phyloP scores from a whole-genome alignment of 2,797 vertebrate genomes.

The Acanthurus lineatus region DNA sequence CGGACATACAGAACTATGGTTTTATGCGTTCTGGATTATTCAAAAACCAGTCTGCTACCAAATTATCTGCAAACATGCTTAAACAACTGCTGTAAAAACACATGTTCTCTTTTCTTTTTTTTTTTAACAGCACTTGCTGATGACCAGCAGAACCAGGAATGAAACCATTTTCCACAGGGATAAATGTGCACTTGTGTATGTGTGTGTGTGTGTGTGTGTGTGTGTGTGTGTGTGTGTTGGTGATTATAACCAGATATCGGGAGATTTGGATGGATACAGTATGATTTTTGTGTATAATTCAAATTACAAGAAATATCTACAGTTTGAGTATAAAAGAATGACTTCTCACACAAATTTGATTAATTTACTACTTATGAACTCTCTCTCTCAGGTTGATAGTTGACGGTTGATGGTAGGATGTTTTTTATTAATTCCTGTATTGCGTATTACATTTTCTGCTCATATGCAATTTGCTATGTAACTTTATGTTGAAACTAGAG shows the following conservation, averaged over 20 bases:
- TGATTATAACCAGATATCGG: conserved; percentile 5
- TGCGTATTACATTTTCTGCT: too few relatives aligned
- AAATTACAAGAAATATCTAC: not conserved
- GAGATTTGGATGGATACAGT: not conserved
- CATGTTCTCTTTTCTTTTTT: not conserved
- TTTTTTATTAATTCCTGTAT: too few relatives aligned
- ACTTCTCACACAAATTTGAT: not conserved
- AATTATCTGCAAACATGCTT: conserved; percentile 23
- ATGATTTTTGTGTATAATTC: not conserved
- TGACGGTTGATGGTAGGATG: too few relatives aligned
- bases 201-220: not conserved
- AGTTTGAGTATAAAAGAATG: not conserved
- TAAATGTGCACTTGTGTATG: not conserved
- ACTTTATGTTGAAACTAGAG: too few relatives aligned
- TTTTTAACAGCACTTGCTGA: not conserved
- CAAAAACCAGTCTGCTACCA: conserved; percentile 39
- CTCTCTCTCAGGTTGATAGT: not conserved
- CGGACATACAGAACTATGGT: conserved; percentile 49
- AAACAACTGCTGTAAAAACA: conserved; percentile 38
- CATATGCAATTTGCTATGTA: too few relatives aligned
- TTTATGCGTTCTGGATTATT: conserved; percentile 52
- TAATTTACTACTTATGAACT: not conserved
- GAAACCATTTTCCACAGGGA: not conserved
- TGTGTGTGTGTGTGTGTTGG: not conserved
- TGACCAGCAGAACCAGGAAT: conserved; percentile 12